phyloP scores from a whole-genome alignment of 2,888 invertebrate genomes.

The Acronicta alni region DNA sequence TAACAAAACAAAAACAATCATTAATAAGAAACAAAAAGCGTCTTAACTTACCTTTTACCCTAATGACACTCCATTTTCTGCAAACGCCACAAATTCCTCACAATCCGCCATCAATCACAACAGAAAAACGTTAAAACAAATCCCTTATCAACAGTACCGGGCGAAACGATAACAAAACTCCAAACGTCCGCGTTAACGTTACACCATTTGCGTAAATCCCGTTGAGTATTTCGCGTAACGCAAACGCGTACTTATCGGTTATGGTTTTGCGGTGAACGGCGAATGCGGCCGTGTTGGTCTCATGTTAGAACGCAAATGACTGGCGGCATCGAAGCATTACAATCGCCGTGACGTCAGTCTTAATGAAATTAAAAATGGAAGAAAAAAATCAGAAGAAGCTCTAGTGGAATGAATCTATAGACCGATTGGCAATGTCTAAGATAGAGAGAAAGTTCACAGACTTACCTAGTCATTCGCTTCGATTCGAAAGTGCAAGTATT shows the following conservation, averaged over 20 bases:
- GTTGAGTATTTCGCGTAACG: slow-evolving; percentile 60
- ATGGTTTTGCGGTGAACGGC: slow-evolving; percentile 55
- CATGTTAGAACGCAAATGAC: slow-evolving; percentile 83
- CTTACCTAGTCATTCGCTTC: slow-evolving; percentile 69
- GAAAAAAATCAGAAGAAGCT: slow-evolving; percentile 70
- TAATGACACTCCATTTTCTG: slow-evolving; percentile 82
- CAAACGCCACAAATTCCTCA: slow-evolving; percentile 59
- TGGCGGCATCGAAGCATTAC: slow-evolving; percentile 72
- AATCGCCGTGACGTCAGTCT: slow-evolving; percentile 74
- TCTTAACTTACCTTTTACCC: slow-evolving; percentile 75
- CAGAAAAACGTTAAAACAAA: slow-evolving; percentile 62
- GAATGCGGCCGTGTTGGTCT: slow-evolving; percentile 73
- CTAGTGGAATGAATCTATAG: slow-evolving; percentile 72
- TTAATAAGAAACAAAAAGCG: slow-evolving; percentile 65
- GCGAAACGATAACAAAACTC: slow-evolving; percentile 60
- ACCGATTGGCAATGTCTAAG: slow-evolving; percentile 68
- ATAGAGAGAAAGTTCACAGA: slow-evolving; percentile 74
- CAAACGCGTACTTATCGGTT: slow-evolving; percentile 61
- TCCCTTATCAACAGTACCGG: slow-evolving; percentile 63
- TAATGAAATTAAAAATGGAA: slow-evolving; percentile 81
- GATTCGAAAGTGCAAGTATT: slow-evolving; percentile 83
- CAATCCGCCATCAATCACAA: slow-evolving; percentile 65
- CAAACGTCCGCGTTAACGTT: slow-evolving; percentile 65
- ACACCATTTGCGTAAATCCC: slow-evolving; percentile 51
- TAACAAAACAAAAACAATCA: slow-evolving; percentile 67